Base-by-base conservation (phyloP, 2,888 invertebrate genomes). In the Automeris io region DNA sequence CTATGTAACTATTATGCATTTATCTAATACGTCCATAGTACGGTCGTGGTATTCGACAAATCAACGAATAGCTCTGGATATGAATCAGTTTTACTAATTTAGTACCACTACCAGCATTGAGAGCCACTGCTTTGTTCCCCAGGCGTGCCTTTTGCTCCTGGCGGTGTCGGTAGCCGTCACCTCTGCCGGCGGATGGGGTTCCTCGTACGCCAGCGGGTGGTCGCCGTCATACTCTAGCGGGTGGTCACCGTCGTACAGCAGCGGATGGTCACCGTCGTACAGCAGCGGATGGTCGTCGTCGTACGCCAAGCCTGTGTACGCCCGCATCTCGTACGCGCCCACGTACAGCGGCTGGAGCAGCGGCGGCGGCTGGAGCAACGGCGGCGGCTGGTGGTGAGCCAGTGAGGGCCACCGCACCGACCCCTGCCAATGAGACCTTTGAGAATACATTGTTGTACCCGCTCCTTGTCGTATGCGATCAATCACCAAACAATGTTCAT, bases 181-280 rank as follows among this genome's bases (percentile, higher is more conserved):
- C n/a, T 29, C 29, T 16, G 29, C 50, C 74, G 51, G 39, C 45
- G n/a, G n/a, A n/a, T n/a, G n/a, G n/a, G n/a, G n/a, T n/a, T n/a
- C n/a, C n/a, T n/a, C n/a, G 51, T 59, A 18, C 9, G 70, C 33
- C 22, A 70, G 44, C 51, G 67, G 26, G 33, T 47, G 40, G 61
- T 59, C n/a, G 57, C 67, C 0, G 78, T 75, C 0, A 73, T 75
- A 33, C 44, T 40, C 48, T 18, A 46, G 50, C n/a, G 57, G 61
- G 18, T 57, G 40, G 61, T 59, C n/a, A 57, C 67, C 0, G 78
- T 75, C 0, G 74, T 75, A 33, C 44, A 40, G 49, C 19, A 46
- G 50, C n/a, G 57, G 61, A 18, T 57, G 59, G 57, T 45, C 42
- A 4, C 35, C 42, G 1, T 50, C 47, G 3, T 19, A 7, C 7